phyloP scores from a whole-genome alignment of 2,113 vertebrate genomes.

The Caretta caretta region DNA sequence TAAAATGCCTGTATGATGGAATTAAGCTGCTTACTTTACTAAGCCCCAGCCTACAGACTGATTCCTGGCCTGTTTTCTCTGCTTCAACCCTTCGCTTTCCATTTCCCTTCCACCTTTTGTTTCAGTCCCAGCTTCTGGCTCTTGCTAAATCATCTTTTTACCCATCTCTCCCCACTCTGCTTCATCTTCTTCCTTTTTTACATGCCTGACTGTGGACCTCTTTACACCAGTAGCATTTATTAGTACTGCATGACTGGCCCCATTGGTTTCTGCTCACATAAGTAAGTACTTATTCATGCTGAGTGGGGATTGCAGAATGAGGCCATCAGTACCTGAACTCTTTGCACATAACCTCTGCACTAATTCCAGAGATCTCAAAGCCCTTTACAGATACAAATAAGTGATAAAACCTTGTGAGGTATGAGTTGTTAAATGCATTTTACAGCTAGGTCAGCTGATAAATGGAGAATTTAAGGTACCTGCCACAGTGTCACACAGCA shows the following conservation, averaged over 20 bases:
- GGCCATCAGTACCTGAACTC: background rate
- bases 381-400: background rate
- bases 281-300: background rate
- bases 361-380: accelerated
- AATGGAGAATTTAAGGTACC: accelerated
- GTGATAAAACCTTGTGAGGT: accelerated
- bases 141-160: background rate
- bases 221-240: accelerated
- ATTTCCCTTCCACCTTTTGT: background rate
- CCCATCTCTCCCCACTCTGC: background rate
- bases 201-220: background rate
- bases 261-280: background rate
- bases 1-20: background rate
- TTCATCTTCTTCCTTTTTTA: background rate
- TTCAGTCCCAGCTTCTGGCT: background rate
- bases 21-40: background rate
- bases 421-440: background rate
- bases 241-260: background rate
- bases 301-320: background rate
- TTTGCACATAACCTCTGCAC: background rate
- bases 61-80: background rate
- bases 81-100: background rate
- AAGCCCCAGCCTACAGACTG: background rate
- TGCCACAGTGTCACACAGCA: background rate
- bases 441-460: background rate